These are phyloP conservation scores for Drosophila kuntzei DNA, from an alignment of 2,888 invertebrate genomes.

Conservation along the genomic window DNA sequence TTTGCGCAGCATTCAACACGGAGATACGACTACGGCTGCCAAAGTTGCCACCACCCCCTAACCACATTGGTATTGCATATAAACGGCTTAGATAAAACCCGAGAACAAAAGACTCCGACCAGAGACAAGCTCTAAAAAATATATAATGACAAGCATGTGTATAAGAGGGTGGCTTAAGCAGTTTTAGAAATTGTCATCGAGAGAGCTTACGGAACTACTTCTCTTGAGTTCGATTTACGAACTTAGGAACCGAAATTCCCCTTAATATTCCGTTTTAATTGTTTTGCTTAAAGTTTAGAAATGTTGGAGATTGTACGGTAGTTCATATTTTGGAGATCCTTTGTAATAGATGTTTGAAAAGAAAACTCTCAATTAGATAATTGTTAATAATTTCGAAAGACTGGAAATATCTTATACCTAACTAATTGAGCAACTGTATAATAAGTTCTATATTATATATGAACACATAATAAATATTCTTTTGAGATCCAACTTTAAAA, in stretches of 20 bases:
- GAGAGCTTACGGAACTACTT: background rate
- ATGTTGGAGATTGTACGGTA: too few species aligned
- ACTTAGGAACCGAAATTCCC: background rate
- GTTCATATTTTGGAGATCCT: too few species aligned
- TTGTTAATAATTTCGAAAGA: too few species aligned
- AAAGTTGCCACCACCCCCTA: conserved; percentile 8
- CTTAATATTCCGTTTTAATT: background rate
- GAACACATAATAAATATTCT: too few species aligned
- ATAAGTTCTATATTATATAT: too few species aligned
- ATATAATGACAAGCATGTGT: conserved; percentile 68
- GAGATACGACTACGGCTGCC: conserved; percentile 29
- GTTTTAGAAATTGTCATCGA: background rate
- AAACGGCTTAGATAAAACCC: conserved; percentile 75
- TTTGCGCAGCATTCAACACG: conserved; percentile 64
- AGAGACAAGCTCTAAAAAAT: conserved; percentile 68
- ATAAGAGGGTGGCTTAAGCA: conserved; percentile 37
- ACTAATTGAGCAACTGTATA: too few species aligned
- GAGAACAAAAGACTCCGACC: conserved; percentile 74
- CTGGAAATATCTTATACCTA: too few species aligned
- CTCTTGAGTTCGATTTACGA: background rate
- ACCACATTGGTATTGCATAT: conserved; percentile 58
- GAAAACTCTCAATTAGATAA: too few species aligned
- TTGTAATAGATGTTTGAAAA: too few species aligned
- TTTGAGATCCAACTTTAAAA: too few species aligned
- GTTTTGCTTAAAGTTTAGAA: too few species aligned